phyloP scores from a whole-genome alignment of 2,888 invertebrate species.

The Phyto melanocephala region DNA sequence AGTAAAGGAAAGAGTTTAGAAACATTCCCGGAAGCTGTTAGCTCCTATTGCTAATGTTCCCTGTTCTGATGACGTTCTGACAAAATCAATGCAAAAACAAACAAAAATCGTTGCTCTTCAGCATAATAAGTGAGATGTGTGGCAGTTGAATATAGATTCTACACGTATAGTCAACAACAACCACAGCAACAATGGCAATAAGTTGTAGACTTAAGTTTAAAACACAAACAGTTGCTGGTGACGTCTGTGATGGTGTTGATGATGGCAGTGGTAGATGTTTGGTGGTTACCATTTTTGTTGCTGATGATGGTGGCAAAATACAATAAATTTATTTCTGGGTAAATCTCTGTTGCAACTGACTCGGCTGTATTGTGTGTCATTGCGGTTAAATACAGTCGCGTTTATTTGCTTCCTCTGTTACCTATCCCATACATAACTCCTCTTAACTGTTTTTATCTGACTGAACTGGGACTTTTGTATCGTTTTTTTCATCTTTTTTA shows the following conservation, averaged over 20 bases:
- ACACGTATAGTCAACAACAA: neutral
- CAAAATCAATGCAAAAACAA: neutral
- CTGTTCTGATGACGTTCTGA: neutral
- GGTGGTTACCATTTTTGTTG: neutral
- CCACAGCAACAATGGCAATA: neutral
- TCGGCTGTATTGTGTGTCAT: slow-evolving; percentile 46
- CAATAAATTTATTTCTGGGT: slow-evolving; percentile 47
- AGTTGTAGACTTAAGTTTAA: neutral
- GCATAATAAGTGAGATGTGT: neutral
- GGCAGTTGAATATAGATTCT: slow-evolving; percentile 5
- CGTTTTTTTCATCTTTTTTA: neutral
- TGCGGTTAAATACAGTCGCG: slow-evolving; percentile 53
- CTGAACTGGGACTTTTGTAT: slow-evolving; percentile 6
- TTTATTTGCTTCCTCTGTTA: slow-evolving; percentile 31
- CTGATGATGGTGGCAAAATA: slow-evolving; percentile 15
- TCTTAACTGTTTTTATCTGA: slow-evolving; percentile 42
- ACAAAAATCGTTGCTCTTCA: no score
- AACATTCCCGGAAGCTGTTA: slow-evolving; percentile 48
- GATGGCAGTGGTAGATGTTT: neutral
- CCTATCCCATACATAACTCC: slow-evolving; percentile 28
- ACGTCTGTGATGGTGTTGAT: neutral
- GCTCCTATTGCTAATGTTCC: neutral
- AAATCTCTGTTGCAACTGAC: slow-evolving; percentile 54
- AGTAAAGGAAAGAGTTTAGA: neutral
- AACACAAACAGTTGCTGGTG: slow-evolving; percentile 7